These are phyloP conservation scores for Hylyphantes graminicola DNA, from an alignment of 1,140 invertebrate genomes.

Conservation along the genomic window DNA sequence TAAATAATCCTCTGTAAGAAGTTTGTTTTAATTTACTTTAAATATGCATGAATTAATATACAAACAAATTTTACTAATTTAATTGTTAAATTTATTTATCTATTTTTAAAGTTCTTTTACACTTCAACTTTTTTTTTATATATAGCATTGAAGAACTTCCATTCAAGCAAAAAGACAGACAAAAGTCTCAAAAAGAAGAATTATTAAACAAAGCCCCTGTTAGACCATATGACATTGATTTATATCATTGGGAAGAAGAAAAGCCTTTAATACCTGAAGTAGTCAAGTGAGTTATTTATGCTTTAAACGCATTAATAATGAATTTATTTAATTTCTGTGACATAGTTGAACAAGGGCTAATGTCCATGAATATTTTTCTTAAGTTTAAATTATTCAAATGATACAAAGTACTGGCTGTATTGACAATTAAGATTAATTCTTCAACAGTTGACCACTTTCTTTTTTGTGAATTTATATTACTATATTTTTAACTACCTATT, in stretches of 20 bases:
- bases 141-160: no score
- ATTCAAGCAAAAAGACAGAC: background rate
- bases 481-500: no score
- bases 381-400: no score
- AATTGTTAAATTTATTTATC: background rate
- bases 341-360: no score
- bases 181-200: slow-evolving; percentile 64
- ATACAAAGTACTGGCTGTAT: no score
- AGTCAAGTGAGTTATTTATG: slow-evolving; percentile 65
- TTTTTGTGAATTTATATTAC: no score
- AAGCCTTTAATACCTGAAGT: slow-evolving; percentile 66
- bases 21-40: background rate
- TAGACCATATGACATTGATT: slow-evolving; percentile 70
- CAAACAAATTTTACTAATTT: background rate
- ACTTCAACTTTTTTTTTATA: background rate
- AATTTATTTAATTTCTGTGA: no score
- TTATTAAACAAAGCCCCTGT: slow-evolving; percentile 68
- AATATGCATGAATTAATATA: background rate
- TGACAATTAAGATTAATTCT: no score
- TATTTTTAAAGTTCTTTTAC: background rate
- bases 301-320: no score
- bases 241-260: slow-evolving; percentile 71
- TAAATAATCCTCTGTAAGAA: no score
- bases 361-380: no score
- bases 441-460: no score